Conservation (phyloP, 2,797 vertebrate species). For the Neopelma chrysocephalum region DNA sequence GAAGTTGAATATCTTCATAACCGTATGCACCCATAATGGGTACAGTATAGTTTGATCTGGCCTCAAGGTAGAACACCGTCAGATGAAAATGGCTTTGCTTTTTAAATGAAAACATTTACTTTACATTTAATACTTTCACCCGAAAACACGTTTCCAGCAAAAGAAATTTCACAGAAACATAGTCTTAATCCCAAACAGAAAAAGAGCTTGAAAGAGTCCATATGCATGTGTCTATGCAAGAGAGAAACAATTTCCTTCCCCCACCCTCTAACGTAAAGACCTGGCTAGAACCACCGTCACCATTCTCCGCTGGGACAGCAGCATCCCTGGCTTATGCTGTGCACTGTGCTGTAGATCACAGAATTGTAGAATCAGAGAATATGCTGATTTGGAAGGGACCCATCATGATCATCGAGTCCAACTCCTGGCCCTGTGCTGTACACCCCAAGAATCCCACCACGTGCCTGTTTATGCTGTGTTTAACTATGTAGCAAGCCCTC, state of each 20-base stretch:
- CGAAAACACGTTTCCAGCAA: background rate
- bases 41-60: background rate
- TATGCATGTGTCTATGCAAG: background rate
- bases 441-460: background rate
- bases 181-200: background rate
- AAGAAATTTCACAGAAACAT: background rate
- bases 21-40: too few species aligned
- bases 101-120: background rate
- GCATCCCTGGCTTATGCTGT: background rate
- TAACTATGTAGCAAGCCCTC: accelerated
- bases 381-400: background rate
- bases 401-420: accelerated
- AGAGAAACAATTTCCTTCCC: background rate
- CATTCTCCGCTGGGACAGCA: background rate
- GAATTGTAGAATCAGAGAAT: background rate
- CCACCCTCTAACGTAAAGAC: background rate
- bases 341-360: accelerated
- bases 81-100: background rate
- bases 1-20: background rate
- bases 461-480: background rate
- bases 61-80: background rate
- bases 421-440: accelerated
- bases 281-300: background rate
- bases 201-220: background rate
- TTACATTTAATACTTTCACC: background rate